Evolutionary conservation across 2,797 vertebrate genomes (phyloP).

Genomic region (Mastacembelus armatus): DNA sequence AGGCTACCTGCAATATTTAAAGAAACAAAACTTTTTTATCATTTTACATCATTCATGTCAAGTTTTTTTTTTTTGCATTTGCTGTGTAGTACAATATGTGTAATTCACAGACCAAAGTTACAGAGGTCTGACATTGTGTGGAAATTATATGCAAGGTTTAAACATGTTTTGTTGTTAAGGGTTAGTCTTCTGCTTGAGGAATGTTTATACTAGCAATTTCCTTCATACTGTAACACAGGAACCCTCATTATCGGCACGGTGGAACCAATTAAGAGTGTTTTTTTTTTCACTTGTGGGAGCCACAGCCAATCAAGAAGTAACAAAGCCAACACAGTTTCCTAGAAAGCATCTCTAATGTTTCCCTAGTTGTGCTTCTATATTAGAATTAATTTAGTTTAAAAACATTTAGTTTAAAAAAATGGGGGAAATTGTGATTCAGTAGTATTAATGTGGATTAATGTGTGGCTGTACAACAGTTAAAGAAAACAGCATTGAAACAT

Average conservation of each 20-base stretch:
- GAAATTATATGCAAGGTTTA: slow-evolving; percentile 4
- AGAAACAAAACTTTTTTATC: neutral
- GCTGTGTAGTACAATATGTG: neutral
- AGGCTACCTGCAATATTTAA: neutral
- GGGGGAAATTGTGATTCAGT: neutral
- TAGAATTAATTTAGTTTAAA: no score
- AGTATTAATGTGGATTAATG: neutral
- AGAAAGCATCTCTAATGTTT: slow-evolving; percentile 8
- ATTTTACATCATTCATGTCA: neutral
- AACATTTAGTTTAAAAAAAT: neutral
- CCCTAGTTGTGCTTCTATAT: neutral
- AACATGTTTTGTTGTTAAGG: neutral
- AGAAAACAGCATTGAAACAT: neutral
- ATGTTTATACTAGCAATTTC: slow-evolving; percentile 12
- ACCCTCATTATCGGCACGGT: neutral
- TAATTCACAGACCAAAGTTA: neutral
- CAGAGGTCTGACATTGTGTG: neutral
- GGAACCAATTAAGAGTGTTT: slow-evolving; percentile 31
- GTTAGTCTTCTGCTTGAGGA: slow-evolving; percentile 17
- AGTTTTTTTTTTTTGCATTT: neutral
- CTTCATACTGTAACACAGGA: slow-evolving; percentile 1
- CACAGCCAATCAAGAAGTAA: slow-evolving; percentile 11
- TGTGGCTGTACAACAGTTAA: slow-evolving; percentile 1
- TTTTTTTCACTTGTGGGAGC: slow-evolving; percentile 7
- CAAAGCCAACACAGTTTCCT: slow-evolving; percentile 14